Evolutionary conservation across 2,797 vertebrate species (phyloP), one percentile per base, ranked within the genome.

Genomic region (Myiothlypis chrysogaster): DNA sequence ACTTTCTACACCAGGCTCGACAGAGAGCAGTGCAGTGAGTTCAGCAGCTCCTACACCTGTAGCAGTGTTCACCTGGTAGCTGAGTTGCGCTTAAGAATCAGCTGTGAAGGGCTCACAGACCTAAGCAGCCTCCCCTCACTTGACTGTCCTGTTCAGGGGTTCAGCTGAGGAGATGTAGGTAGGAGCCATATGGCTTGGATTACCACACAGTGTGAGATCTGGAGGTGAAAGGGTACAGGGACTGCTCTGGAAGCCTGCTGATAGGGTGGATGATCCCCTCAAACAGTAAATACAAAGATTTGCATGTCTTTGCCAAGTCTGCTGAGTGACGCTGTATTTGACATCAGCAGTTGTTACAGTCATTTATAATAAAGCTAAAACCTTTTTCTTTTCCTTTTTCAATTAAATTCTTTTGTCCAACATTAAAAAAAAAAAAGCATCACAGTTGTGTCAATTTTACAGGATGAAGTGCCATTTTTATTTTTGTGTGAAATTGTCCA

Each of bases 131-230:
- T 93, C 27, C 81, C 57, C 90, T 88, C 20, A 57, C 43, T 24
- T 61, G 55, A 21, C 69, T 76, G 28, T 56, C 14, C 39, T 1
- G 8, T 52, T 63, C 32, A n/a, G 72, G 53, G 69, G 88, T 89
- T 95, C 86, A 87, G 21, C 87, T 87, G 30, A 93, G 90, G 92
- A 77, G 47, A 56, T 69, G 34, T 8, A 41, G 78, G 73, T 73
- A 87, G 68, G 35, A 76, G 83, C 83, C 86, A 80, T 82, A 87
- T 96, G 93, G 80, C 59, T 70, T 79, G 77, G 83, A 94, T 94
- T 95, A 93, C 23, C n/a, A 23, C 16, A 11, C 14, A 8, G 9
- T 10, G 2, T 46, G 53, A 49, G 68, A 87, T 35, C 41, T 56
- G 18, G 59, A 71, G 52, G 55, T 66, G 44, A 79, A 63, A 53